phyloP scores from a whole-genome alignment of 2,888 invertebrate genomes.

The Scrobipalpa costella region DNA sequence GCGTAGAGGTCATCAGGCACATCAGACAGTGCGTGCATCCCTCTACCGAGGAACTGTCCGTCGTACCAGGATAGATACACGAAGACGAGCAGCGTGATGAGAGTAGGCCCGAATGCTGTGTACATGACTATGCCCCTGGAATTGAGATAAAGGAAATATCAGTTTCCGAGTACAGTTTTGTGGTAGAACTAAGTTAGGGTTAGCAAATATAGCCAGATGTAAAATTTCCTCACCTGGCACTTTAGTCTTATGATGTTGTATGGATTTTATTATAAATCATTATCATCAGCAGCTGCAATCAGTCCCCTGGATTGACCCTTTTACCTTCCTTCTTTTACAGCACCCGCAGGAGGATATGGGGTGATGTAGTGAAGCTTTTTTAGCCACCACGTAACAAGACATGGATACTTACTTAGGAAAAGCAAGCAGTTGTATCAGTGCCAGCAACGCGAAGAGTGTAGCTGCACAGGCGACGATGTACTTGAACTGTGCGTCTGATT shows the following conservation, averaged over 20 bases:
- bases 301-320: too few species aligned
- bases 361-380: too few species aligned
- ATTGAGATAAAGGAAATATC: not conserved
- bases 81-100: slow-evolving; percentile 85
- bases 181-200: not conserved
- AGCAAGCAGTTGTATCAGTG: slow-evolving; percentile 89
- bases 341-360: too few species aligned
- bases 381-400: not conserved
- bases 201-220: not conserved
- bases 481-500: slow-evolving; percentile 91
- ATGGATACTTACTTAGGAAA: slow-evolving; percentile 75
- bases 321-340: too few species aligned
- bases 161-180: not conserved
- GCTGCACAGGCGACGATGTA: slow-evolving; percentile 91
- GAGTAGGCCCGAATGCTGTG: slow-evolving; percentile 87
- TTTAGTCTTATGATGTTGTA: too few species aligned
- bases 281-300: too few species aligned
- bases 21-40: slow-evolving; percentile 62
- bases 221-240: too few species aligned
- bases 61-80: slow-evolving; percentile 88
- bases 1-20: slow-evolving; percentile 70
- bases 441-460: slow-evolving; percentile 88
- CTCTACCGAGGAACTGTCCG: slow-evolving; percentile 59
- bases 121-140: slow-evolving; percentile 86
- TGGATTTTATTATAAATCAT: too few species aligned